Base-by-base conservation (phyloP, 2,113 vertebrate genomes). In the Microtus ochrogaster region DNA sequence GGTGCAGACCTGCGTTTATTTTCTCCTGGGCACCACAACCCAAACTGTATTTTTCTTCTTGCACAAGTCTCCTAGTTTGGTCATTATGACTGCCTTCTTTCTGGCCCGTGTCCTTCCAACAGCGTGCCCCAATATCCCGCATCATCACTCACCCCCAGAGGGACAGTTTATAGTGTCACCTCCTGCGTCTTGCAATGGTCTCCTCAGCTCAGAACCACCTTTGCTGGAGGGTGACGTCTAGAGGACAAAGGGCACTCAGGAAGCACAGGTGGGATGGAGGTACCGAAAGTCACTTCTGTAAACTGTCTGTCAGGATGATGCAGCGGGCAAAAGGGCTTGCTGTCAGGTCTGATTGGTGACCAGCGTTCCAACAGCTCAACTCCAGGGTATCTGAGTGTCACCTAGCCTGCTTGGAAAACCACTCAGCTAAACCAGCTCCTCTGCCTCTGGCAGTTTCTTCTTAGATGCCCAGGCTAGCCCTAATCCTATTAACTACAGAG, bases 231-330 rank as follows among this genome's bases (percentile, higher is more conserved):
- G 19, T 33, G 73, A 24, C 9, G 28, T 14, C n/a, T 41, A 11
- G 22, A 82, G 49, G 28, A 74, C 28, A 44, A 61, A 19, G 2
- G 58, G 5, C 55, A 9, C 49, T 0, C 0, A 28, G 63, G 63
- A 58, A 24, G 13, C 55, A 7, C 5, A 4, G 0, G 39, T 3
- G 21, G 44, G 5, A 2, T 0, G 11, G 5, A 2, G 6, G 41
- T 1, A 7, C 66, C 0, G 2, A 65, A 39, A 65, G 26, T 84
- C 39, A 44, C 26, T 41, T 84, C 26, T 11, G 14, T 33, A 84
- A 65, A 12, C 58, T 3, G 13, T 28, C n/a, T 28, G 44, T 13
- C 2, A 26, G 44, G 58, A 17, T 8, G 61, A 39, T 4, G 17
- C 61, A 19, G 14, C 12, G 2, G 61, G 61, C 16, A 21, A 47